Evolutionary conservation across 2,888 invertebrate species (phyloP).

Genomic region (Dryobotodes eremita): DNA sequence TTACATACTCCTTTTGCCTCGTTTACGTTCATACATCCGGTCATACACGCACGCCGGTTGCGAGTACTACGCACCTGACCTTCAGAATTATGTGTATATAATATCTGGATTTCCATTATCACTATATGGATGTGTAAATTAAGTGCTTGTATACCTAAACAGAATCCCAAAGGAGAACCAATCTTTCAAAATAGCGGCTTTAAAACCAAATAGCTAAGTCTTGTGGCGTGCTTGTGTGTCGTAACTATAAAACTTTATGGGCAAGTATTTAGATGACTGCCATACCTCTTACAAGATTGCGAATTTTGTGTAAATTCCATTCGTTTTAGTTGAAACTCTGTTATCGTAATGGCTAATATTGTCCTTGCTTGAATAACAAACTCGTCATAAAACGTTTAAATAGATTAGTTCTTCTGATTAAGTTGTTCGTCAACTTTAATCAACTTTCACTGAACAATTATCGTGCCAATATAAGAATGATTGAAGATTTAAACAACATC

Average conservation of each 20-base stretch:
- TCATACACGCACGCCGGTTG: no score
- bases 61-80: no score
- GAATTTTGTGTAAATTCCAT: conserved; percentile 54
- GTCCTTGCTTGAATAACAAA: conserved; percentile 10
- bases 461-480: not conserved
- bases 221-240: conserved; percentile 57
- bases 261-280: conserved; percentile 52
- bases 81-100: no score
- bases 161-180: conserved; percentile 10
- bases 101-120: not conserved
- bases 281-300: conserved; percentile 27
- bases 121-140: not conserved
- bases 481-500: conserved; percentile 3
- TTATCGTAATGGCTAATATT: conserved; percentile 1
- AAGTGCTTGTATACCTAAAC: conserved; percentile 10
- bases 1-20: no score
- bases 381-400: conserved; percentile 15
- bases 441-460: conserved; percentile 3
- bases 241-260: conserved; percentile 55
- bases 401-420: conserved; percentile 9
- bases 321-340: conserved; percentile 35
- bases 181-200: conserved; percentile 16
- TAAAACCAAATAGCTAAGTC: conserved; percentile 45
- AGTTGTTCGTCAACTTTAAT: conserved; percentile 4
- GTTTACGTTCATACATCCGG: no score